Evolutionary conservation across 2,797 vertebrate species (phyloP).

Genomic region (Mormyrops attenuatus): DNA sequence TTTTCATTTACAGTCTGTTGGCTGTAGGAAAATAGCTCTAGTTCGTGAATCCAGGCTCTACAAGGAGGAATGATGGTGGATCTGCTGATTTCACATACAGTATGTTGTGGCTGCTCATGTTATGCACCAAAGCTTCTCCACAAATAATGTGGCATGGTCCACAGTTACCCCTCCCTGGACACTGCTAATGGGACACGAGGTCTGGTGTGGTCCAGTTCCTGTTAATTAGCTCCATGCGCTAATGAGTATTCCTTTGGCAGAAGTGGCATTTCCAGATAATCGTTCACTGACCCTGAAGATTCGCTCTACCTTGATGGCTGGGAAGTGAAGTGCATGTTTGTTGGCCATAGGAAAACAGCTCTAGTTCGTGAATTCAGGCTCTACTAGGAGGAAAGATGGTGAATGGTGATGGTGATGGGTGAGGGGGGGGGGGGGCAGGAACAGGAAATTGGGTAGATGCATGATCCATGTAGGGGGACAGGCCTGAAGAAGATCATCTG

Average conservation of each 20-base stretch:
- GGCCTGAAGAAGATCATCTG: constrained; percentile 38
- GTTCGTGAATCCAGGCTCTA: background rate
- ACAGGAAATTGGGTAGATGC: background rate
- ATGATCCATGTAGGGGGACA: background rate
- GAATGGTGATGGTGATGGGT: background rate
- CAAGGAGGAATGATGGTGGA: background rate
- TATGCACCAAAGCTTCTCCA: background rate
- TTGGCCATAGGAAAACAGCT: background rate
- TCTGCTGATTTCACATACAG: background rate
- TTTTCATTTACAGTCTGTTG: background rate
- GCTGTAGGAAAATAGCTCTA: background rate
- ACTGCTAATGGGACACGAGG: background rate
- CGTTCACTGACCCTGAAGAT: constrained; percentile 36
- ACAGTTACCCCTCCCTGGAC: background rate
- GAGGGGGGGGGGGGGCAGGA: background rate
- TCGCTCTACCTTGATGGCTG: constrained; percentile 16
- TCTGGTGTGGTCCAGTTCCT: constrained; percentile 34
- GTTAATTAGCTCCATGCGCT: constrained; percentile 51
- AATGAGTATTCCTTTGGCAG: constrained; percentile 34
- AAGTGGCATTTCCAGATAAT: constrained; percentile 51
- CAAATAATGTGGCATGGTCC: background rate
- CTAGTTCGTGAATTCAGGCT: background rate
- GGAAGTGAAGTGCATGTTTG: background rate
- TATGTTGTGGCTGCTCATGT: background rate
- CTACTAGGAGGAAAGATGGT: background rate